These are phyloP conservation scores for Hypotaenidia okinawae DNA, from an alignment of 2,797 vertebrate genomes.

Conservation along the genomic window DNA sequence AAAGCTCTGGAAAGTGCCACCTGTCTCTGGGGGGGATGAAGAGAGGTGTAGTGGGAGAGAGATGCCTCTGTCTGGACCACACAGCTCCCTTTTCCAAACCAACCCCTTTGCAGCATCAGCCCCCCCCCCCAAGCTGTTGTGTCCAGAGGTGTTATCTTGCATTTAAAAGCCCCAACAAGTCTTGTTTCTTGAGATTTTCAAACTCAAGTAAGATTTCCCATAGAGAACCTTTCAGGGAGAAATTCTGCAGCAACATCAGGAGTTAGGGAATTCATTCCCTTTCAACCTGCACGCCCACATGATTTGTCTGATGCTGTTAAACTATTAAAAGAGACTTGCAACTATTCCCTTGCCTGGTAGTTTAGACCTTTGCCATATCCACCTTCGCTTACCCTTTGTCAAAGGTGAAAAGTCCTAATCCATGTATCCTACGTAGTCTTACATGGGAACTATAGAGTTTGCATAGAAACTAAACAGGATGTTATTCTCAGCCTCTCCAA, in stretches of 20 bases:
- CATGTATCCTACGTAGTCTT: neutral
- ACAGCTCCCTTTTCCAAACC: neutral
- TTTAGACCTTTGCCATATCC: neutral
- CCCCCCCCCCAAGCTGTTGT: neutral
- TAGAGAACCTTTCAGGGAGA: neutral
- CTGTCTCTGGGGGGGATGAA: neutral
- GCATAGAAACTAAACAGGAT: neutral
- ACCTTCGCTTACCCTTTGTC: neutral
- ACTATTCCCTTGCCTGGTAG: neutral
- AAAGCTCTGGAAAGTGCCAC: neutral
- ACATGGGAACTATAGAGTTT: neutral
- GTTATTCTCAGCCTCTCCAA: neutral
- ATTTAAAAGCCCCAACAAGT: neutral
- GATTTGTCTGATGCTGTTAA: neutral
- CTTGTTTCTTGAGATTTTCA: neutral
- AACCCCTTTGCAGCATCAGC: neutral
- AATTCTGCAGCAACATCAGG: neutral
- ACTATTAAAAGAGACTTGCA: neutral
- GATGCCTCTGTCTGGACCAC: neutral
- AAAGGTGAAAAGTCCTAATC: neutral
- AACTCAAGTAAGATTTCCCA: neutral
- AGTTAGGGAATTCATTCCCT: neutral
- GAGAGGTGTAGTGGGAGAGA: neutral
- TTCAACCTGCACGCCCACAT: neutral
- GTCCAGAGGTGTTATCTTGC: neutral